A percentile compares a stretch with the other conserved stretches of the same genome.
phyloP scores from a whole-genome alignment of 2,797 vertebrate species.

The Onychomys arenicola region DNA sequence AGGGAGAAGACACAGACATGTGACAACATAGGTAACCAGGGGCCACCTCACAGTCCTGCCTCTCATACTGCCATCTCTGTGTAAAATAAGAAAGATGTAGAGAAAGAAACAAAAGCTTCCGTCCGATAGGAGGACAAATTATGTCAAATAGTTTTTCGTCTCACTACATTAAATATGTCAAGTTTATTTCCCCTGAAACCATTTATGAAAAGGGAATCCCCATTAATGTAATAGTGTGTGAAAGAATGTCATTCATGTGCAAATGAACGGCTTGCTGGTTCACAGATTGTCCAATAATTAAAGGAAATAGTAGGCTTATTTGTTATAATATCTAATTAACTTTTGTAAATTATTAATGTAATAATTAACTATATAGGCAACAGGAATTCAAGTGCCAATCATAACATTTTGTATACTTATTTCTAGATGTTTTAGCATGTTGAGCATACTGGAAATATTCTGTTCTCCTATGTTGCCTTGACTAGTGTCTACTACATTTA shows the following conservation, averaged over 20 bases:
- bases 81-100: background rate
- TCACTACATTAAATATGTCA: slow-evolving; percentile 38
- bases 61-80: background rate
- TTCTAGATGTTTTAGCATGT: background rate
- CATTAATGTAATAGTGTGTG: slow-evolving; percentile 42
- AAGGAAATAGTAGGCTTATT: slow-evolving; percentile 12
- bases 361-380: background rate
- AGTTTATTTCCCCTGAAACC: slow-evolving; percentile 55
- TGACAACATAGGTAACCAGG: background rate
- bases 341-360: slow-evolving; percentile 49
- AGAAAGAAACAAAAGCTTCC: background rate
- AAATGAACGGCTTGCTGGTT: slow-evolving; percentile 28
- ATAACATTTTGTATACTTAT: background rate
- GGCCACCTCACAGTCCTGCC: background rate
- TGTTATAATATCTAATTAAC: slow-evolving; percentile 60
- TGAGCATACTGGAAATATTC: background rate
- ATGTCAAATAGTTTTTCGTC: slow-evolving; percentile 4
- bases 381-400: background rate
- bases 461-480: background rate
- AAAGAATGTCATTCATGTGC: slow-evolving; percentile 44
- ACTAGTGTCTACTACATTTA: background rate
- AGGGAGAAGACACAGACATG: too few species aligned
- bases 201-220: slow-evolving; percentile 44
- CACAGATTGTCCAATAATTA: slow-evolving; percentile 34
- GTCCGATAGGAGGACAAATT: background rate